Percentiles rank a stretch among this genome's conserved stretches.
These are phyloP conservation scores for Sylvietta virens DNA, from an alignment of 2,113 vertebrate genomes.

Conservation along the genomic window DNA sequence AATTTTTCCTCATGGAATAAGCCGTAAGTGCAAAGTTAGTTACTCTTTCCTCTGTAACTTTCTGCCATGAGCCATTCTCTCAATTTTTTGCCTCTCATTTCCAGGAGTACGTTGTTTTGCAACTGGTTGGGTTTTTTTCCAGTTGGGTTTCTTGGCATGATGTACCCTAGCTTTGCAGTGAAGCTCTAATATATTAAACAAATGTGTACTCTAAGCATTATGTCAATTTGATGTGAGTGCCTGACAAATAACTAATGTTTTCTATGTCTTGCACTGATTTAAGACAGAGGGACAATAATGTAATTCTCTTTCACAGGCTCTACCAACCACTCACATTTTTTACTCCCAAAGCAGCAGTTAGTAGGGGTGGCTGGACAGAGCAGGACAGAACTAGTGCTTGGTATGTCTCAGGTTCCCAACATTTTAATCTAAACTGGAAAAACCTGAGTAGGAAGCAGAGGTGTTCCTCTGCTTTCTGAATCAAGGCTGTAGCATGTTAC, in stretches of 20 bases:
- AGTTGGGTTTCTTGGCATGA: background rate
- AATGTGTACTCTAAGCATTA: background rate
- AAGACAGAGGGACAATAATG: fast-evolving
- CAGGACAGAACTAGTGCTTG: background rate
- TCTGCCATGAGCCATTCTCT: background rate
- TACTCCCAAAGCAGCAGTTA: background rate
- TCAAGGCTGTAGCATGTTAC: background rate
- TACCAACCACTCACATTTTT: background rate
- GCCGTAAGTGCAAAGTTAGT: background rate
- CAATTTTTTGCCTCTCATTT: background rate
- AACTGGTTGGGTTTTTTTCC: background rate
- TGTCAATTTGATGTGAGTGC: background rate
- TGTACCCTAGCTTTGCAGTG: background rate
- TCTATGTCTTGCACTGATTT: background rate
- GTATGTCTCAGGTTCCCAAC: background rate
- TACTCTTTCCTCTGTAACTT: background rate
- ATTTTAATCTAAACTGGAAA: fast-evolving
- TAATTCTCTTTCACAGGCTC: background rate
- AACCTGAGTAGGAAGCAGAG: background rate
- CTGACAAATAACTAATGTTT: background rate
- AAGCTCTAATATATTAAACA: background rate
- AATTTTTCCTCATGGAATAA: background rate
- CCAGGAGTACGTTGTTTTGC: background rate
- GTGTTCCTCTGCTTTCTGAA: background rate
- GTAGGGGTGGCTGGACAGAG: background rate